A percentile compares a stretch with the other conserved stretches of the same genome.
Conservation (phyloP, 2,888 invertebrate species). For the Neoaliturus tenellus region DNA sequence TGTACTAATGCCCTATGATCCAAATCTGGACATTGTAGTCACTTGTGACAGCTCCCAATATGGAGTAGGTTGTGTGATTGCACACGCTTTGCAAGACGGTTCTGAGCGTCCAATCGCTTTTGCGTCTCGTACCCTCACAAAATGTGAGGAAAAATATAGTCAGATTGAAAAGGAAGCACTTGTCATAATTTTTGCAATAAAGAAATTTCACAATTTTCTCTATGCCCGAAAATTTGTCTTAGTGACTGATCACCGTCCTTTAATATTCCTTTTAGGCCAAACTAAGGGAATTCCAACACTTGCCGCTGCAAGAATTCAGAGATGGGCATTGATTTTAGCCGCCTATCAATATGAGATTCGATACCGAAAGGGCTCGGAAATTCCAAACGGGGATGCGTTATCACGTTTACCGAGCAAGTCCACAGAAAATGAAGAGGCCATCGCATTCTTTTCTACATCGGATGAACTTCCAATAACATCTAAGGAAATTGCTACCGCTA, state of each 20-base stretch:
- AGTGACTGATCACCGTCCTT: conserved; percentile 69
- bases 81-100: not conserved
- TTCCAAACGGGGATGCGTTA: conserved; percentile 24
- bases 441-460: not conserved
- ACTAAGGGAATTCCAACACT: conserved; percentile 12
- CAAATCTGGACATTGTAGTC: not conserved
- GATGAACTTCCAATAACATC: conserved; percentile 1
- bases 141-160: conserved; percentile 70
- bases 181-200: conserved; percentile 68
- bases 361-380: conserved; percentile 45
- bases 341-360: conserved; percentile 36
- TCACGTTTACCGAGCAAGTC: conserved; percentile 37
- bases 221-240: conserved; percentile 71
- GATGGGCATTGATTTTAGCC: conserved; percentile 40
- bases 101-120: not conserved
- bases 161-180: conserved; percentile 68
- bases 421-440: not conserved
- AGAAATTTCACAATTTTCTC: conserved; percentile 71
- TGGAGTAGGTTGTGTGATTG: not conserved
- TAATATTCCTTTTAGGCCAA: conserved; percentile 69
- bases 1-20: no score
- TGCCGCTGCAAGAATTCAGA: conserved; percentile 42
- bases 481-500: conserved; percentile 8
- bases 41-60: not conserved
- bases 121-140: conserved; percentile 66